These are phyloP conservation scores for Himalopsyche phryganea DNA, from an alignment of 1,140 invertebrate genomes.

Conservation along the genomic window DNA sequence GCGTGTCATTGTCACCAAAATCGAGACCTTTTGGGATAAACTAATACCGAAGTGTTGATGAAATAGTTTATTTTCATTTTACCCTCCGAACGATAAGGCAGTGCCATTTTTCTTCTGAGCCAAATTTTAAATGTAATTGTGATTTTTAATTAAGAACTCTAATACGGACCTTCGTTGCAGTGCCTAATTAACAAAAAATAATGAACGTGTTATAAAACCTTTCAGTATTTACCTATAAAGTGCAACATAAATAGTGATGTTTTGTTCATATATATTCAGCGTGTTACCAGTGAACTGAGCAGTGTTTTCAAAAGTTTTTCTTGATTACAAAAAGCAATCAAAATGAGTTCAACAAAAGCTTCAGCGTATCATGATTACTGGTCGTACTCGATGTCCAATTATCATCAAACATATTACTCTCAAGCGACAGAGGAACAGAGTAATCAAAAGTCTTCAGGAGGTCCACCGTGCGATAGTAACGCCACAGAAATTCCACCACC, in stretches of 20 bases:
- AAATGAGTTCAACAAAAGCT: constrained; percentile 19
- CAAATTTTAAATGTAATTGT: not conserved
- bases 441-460: not conserved
- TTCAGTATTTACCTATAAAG: no score
- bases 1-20: constrained; percentile 33
- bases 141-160: not conserved
- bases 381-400: constrained; percentile 8
- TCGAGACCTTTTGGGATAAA: constrained; percentile 14
- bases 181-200: not conserved
- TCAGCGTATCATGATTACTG: constrained; percentile 19
- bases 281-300: no score
- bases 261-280: no score
- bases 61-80: constrained; percentile 25
- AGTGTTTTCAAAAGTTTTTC: no score
- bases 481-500: not conserved
- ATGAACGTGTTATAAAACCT: no score
- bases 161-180: no score
- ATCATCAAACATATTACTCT: not conserved
- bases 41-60: constrained; percentile 18
- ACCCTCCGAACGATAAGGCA: constrained; percentile 5
- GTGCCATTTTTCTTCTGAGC: not conserved
- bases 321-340: not conserved
- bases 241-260: not conserved
- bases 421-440: not conserved
- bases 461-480: not conserved